Base-by-base conservation (phyloP, 2,888 invertebrate genomes). In the Corythucha ciliata region DNA sequence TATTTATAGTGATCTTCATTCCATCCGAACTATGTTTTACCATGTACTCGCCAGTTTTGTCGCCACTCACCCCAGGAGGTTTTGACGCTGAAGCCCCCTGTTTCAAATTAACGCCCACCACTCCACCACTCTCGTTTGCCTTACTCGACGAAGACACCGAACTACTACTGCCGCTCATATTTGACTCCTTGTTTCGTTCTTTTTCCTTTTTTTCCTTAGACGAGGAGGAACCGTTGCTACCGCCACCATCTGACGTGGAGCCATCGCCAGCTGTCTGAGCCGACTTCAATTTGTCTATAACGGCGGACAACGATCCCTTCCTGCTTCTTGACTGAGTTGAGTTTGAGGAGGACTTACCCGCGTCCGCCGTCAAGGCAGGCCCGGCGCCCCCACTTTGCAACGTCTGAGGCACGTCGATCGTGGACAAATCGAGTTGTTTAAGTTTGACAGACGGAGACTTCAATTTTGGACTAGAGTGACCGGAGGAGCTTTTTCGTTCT, bases 1-100 rank as follows among this genome's bases (percentile, higher is more conserved):
- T 91, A 64, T 90, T 91, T 22, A 91, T 89, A 2, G 89, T 92
- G 48, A 92, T 78, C 68, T 91, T 92, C 72, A 92, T 86, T 3
- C 89, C 89, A 61, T 89, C 89, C 14, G 81, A 81, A 64, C 88
- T 87, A 16, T 84, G 83, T 64, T 90, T 91, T 1, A 91, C 86
- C 81, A 87, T 87, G 63, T 90, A 90, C 63, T 88, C 88, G 0
- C 68, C 68, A 0, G 64, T 58, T 51, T 67, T 68, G 27, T 61
- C 64, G 21, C 56, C 57, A n/a, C 55, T 58, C 1, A 57, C 49
- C 10, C 18, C 29, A 16, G 7, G 40, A 6, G 40, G 20, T 12
- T 20, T 18, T 22, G 49, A 32, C 4, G 56, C 26, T 14, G 48
- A 8, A 2, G 48, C 21, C 2, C 40, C 20, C 1, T 32, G 7